These are phyloP conservation scores for Steromphala cineraria DNA, from an alignment of 2,888 invertebrate species.

Conservation along the genomic window DNA sequence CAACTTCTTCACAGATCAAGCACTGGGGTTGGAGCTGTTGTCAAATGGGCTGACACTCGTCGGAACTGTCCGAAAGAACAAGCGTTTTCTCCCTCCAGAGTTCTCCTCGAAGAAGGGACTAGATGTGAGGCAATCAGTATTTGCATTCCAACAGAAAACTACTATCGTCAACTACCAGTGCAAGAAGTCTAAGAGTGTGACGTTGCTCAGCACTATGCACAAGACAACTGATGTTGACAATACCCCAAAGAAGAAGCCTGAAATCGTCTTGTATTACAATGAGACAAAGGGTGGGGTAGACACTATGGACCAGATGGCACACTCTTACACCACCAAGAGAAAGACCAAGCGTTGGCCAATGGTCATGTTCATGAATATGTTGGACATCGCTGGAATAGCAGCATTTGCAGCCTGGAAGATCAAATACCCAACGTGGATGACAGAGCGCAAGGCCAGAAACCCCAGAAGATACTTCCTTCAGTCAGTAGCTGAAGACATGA, in stretches of 20 bases:
- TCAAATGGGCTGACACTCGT: not conserved
- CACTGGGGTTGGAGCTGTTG: not conserved
- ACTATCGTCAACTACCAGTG: not conserved
- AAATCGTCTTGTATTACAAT: constrained; percentile 37
- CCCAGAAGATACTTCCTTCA: not conserved
- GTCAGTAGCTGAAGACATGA: not conserved
- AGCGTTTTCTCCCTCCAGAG: not conserved
- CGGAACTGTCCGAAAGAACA: not conserved
- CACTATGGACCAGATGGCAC: constrained; percentile 36
- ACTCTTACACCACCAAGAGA: constrained; percentile 22
- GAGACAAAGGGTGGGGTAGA: constrained; percentile 37
- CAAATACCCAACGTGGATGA: constrained; percentile 17
- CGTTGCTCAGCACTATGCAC: no score
- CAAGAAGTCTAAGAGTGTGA: not conserved
- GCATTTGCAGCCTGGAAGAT: constrained; percentile 27
- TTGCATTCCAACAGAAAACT: constrained; percentile 1
- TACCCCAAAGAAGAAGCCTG: constrained; percentile 27
- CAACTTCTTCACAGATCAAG: not conserved
- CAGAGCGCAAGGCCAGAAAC: not conserved
- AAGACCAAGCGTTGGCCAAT: constrained; percentile 38
- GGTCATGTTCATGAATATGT: constrained; percentile 33
- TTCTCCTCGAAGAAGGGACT: not conserved
- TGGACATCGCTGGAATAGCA: constrained; percentile 46
- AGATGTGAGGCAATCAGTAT: not conserved
- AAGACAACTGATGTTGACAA: not conserved